These are phyloP conservation scores for Microvelia longipes DNA, from an alignment of 1,140 invertebrate species.

Conservation along the genomic window DNA sequence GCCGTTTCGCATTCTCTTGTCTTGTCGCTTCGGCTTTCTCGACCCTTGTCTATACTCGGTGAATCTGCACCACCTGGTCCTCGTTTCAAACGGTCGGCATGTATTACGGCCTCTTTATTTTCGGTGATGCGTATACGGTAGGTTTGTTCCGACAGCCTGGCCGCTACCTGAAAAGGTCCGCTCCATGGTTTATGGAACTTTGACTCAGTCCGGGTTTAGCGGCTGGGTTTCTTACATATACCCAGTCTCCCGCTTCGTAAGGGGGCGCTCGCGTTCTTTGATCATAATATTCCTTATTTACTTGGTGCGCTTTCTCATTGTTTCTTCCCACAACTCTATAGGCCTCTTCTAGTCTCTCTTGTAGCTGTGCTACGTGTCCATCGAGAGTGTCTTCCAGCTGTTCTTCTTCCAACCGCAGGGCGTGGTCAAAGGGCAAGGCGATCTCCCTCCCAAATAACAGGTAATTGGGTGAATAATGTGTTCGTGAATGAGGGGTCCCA, in stretches of 20 bases:
- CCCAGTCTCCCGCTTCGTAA: background rate
- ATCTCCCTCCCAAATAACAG: background rate
- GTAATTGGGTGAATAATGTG: background rate
- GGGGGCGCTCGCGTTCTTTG: background rate
- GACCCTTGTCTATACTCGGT: too few species aligned
- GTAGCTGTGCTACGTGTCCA: background rate
- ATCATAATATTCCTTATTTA: background rate
- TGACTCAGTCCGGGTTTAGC: background rate
- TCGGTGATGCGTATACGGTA: background rate
- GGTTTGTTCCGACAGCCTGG: background rate
- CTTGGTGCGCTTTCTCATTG: background rate
- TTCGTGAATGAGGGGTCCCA: conserved; percentile 1
- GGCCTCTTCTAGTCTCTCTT: background rate
- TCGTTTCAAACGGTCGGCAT: background rate
- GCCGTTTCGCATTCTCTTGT: too few species aligned
- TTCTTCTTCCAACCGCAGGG: background rate
- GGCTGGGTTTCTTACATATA: background rate
- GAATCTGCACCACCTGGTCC: background rate
- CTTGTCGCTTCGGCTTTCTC: too few species aligned
- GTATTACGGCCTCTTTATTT: background rate
- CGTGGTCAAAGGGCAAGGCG: background rate
- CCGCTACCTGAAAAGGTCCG: background rate
- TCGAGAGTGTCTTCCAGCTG: background rate
- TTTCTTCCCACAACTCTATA: background rate
- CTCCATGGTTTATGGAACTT: conserved; percentile 3